Evolutionary conservation across 2,113 vertebrate genomes (phyloP).

Genomic region (Chionodraco myersi): DNA sequence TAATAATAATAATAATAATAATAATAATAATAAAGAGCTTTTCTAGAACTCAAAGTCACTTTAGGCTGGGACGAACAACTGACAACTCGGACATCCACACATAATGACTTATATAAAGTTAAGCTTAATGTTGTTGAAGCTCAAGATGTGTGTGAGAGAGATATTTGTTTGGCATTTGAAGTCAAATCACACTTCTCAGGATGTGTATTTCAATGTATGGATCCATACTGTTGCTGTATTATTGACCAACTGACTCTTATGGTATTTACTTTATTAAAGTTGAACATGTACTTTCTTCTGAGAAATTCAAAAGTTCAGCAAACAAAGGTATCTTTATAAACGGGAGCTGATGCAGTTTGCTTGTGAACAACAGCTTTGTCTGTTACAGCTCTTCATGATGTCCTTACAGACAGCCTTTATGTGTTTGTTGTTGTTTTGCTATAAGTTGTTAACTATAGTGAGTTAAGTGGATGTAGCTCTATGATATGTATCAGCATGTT

Average conservation of each 20-base stretch:
- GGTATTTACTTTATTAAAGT: too few relatives aligned
- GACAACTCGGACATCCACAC: too few relatives aligned
- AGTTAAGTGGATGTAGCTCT: not conserved
- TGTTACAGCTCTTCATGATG: not conserved
- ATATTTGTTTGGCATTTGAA: not conserved
- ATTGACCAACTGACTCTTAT: too few relatives aligned
- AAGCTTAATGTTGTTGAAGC: not conserved
- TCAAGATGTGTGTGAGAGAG: not conserved
- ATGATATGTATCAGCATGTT: not conserved
- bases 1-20: too few relatives aligned
- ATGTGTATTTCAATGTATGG: not conserved
- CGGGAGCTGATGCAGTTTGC: not conserved
- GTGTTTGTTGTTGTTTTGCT: not conserved
- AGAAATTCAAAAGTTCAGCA: not conserved
- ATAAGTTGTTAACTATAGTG: not conserved
- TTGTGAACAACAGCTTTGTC: slow-evolving; percentile 3
- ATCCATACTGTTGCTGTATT: too few relatives aligned
- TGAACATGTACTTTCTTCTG: not conserved
- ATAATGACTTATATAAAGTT: too few relatives aligned
- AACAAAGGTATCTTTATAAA: not conserved
- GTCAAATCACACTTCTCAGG: not conserved
- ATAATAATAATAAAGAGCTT: too few relatives aligned
- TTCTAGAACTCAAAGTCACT: too few relatives aligned
- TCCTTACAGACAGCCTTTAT: not conserved
- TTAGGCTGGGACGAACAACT: too few relatives aligned